Evolutionary conservation across 2,888 invertebrate species (phyloP).

Genomic region (Spialia ferax): DNA sequence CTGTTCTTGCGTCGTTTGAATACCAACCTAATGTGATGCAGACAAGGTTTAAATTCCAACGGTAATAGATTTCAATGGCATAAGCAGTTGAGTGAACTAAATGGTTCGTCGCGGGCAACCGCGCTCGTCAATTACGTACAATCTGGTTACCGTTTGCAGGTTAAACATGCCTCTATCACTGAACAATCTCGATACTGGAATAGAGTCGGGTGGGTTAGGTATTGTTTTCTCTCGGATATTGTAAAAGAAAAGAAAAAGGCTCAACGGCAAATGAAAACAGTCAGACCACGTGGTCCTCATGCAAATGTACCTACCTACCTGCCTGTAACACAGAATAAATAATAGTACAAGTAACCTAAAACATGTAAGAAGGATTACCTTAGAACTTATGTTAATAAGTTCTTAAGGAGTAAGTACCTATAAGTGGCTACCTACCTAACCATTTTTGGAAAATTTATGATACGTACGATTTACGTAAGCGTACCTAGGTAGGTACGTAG

Average conservation of each 20-base stretch:
- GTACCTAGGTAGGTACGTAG: too few relatives aligned
- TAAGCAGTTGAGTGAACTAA: constrained; percentile 72
- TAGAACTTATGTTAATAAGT: too few relatives aligned
- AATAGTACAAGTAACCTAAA: too few relatives aligned
- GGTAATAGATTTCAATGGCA: constrained; percentile 50
- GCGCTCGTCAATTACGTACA: constrained; percentile 75
- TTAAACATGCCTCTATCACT: constrained; percentile 32
- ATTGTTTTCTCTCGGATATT: not conserved
- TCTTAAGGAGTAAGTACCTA: too few relatives aligned
- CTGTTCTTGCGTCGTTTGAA: constrained; percentile 55
- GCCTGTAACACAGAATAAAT: too few relatives aligned
- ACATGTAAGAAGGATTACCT: too few relatives aligned
- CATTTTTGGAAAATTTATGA: too few relatives aligned
- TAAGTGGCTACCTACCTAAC: too few relatives aligned
- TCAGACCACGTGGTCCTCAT: too few relatives aligned
- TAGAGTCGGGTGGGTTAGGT: constrained; percentile 1
- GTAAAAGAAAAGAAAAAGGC: too few relatives aligned
- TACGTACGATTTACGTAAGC: too few relatives aligned
- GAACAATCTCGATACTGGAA: constrained; percentile 19
- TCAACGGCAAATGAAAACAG: not conserved
- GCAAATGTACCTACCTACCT: too few relatives aligned
- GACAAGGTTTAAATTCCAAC: constrained; percentile 51
- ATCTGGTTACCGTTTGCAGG: constrained; percentile 58
- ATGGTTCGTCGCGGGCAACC: constrained; percentile 67
- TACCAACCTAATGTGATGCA: constrained; percentile 45